These are phyloP conservation scores for Melieria crassipennis DNA, from an alignment of 2,888 invertebrate species.

Conservation along the genomic window DNA sequence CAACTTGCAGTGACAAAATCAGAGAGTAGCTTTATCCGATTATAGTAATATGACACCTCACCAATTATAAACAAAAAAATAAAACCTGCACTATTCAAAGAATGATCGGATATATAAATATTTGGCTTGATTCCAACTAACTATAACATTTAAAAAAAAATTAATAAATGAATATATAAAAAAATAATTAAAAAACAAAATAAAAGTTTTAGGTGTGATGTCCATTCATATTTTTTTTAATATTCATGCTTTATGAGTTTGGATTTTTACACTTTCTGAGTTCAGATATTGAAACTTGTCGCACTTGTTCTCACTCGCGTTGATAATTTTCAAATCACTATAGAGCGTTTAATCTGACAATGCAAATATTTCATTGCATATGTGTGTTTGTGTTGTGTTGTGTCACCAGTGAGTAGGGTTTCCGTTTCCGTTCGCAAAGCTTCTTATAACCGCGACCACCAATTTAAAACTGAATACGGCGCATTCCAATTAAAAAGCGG, in stretches of 20 bases:
- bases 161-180: neutral
- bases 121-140: no score
- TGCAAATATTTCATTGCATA: neutral
- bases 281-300: no score
- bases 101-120: no score
- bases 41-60: neutral
- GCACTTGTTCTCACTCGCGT: no score
- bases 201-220: no score
- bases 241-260: neutral
- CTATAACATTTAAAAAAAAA: neutral
- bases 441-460: conserved; percentile 27
- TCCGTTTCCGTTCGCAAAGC: conserved; percentile 8
- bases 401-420: conserved; percentile 14
- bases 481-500: conserved; percentile 23
- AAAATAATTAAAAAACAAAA: no score
- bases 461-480: conserved; percentile 36
- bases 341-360: neutral
- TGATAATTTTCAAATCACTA: neutral
- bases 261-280: neutral
- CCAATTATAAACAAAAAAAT: neutral
- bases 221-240: no score
- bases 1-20: no score
- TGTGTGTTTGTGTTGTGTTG: neutral
- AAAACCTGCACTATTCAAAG: no score
- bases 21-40: no score